These are phyloP conservation scores for Oreohelix idahoensis DNA, from an alignment of 1,140 invertebrate genomes.

Conservation along the genomic window DNA sequence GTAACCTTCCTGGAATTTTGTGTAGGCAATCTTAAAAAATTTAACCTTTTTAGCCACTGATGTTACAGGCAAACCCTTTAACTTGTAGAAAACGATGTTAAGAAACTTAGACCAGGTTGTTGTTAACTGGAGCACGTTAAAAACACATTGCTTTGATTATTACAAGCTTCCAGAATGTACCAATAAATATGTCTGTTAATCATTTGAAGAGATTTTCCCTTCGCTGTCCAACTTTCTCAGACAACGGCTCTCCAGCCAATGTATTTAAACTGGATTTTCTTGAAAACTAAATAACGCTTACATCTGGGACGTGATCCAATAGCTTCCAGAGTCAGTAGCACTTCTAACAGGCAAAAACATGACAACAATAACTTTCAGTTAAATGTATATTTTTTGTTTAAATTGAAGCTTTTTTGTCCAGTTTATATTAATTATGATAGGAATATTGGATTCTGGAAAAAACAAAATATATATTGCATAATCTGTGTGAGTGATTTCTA, in stretches of 20 bases:
- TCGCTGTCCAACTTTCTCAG: background rate
- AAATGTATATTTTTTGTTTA: too few relatives aligned
- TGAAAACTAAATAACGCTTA: background rate
- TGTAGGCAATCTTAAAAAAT: background rate
- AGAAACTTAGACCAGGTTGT: background rate
- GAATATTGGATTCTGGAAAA: background rate
- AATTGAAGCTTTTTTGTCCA: background rate
- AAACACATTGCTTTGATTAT: background rate
- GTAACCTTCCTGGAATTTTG: background rate
- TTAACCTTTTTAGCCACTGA: background rate
- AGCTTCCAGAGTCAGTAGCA: background rate
- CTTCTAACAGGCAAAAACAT: background rate
- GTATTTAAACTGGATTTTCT: background rate
- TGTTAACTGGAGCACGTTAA: background rate
- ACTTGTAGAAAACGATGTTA: background rate
- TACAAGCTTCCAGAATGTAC: background rate
- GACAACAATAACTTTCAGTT: background rate
- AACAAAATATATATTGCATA: background rate
- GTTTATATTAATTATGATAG: background rate
- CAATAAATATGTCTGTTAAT: background rate
- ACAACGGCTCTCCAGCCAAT: background rate
- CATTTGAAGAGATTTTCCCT: background rate
- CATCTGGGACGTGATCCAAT: background rate
- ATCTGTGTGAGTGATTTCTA: slow-evolving; percentile 5
- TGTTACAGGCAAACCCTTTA: background rate